Evolutionary conservation across 1,140 invertebrate genomes (phyloP), one percentile per base, ranked within the genome.

Genomic region (Panagrolaimus sp.): DNA sequence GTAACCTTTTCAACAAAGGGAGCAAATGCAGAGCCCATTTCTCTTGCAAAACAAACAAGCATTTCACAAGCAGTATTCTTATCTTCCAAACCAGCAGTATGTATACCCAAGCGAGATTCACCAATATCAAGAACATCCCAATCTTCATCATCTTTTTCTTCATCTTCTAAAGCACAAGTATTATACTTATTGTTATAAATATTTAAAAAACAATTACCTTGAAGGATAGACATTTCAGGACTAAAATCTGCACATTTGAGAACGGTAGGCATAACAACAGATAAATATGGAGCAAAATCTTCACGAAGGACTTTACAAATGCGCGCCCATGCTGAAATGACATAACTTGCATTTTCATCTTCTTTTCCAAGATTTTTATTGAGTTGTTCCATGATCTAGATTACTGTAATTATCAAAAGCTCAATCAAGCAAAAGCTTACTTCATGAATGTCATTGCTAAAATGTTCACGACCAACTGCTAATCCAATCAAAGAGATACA

Each of bases 1-100:
- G 96, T 91, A 13, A 94, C 92, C 81, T 95, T 89, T 82, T 97
- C 93, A 1, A 92, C 90, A 81, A 98, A 98, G 73, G 90, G 89
- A 11, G 91, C 91, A 84, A 98, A 98, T 2, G 90, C 92, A n/a
- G 44, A 31, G 5, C 79, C 96, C 70, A 98, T 85, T 85, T 98
- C 95, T 27, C 92, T 87, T 0, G 96, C 96, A 83, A 98, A 99
- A 84, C 95, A 98, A 9, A 98, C 93, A 9, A 99, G 85, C 95
- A 99, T 99, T 84, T 96, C 93, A 83, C 95, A 98, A 0, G 96
- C 96, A 1, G 93, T 96, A 0, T 94, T 93, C 84, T 99, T 99
- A 78, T 99, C 96, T 85, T 99, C 96, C 66, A 99, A 87, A 72
- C 93, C 91, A 42, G 86, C 84, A 42, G 87, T 88, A 63, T 84